Conservation (phyloP, 2,113 vertebrate species). For the Isichthys henryi region DNA sequence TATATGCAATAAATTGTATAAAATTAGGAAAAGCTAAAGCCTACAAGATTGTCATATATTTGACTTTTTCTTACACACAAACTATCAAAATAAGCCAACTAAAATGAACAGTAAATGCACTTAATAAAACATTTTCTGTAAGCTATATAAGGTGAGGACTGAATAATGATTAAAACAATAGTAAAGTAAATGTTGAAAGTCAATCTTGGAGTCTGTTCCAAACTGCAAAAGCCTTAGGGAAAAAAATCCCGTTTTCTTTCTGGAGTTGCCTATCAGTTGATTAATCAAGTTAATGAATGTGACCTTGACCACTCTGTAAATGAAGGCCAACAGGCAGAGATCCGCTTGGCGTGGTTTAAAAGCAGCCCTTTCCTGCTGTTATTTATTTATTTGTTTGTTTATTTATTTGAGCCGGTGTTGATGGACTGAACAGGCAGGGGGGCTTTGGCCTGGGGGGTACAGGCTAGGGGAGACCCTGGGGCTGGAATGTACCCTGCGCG, state of each 20-base stretch:
- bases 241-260: background rate
- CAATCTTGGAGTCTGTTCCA: background rate
- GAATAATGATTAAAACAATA: background rate
- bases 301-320: background rate
- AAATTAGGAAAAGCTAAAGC: background rate
- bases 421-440: background rate
- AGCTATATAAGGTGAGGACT: background rate
- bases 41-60: background rate
- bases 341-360: conserved; percentile 10
- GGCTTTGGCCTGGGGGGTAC: background rate
- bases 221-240: background rate
- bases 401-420: background rate
- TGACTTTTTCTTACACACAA: background rate
- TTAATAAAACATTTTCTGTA: background rate
- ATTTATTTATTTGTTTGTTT: conserved; percentile 3
- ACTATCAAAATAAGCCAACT: background rate
- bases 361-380: background rate
- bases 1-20: background rate
- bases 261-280: conserved; percentile 1
- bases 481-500: background rate
- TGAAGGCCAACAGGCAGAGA: conserved; percentile 8
- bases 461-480: background rate
- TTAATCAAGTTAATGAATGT: conserved; percentile 11
- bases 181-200: background rate
- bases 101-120: background rate